Evolutionary conservation across 35 echinoderm and acorn worm genomes (phyloP), one percentile per base, ranked within the genome.

Genomic region (Lytechinus variegatus): DNA sequence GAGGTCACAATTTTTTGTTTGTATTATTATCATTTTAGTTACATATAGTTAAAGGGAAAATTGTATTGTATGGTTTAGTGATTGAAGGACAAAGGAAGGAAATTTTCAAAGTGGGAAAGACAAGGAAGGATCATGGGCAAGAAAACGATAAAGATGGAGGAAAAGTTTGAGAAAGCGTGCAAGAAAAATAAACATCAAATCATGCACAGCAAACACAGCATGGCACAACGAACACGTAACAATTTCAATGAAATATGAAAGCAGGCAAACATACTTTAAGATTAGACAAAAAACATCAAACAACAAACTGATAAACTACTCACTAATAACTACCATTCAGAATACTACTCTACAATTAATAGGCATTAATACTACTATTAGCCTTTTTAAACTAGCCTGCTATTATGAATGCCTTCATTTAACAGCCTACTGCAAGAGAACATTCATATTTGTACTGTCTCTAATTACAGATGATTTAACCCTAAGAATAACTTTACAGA

Each of bases 191-290:
- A 90, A 79, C 66, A 79, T 79, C 66, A 79, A 79, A 79, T 24
- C 66, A 79, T 79, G 66, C 66, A 79, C 8, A 79, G 66, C 66
- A 79, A 79, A 79, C 66, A 79, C 21, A 24, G 66, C 66, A 14
- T n/a, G 19, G 66, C 12, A 79, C 66, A 79, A 79, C 66, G n/a
- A 79, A 79, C 66, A 79, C 66, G 4, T 79, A 79, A 79, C 66
- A 79, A 79, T 79, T 79, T 79, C 12, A 79, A 79, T 79, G 66
- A 79, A 79, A 79, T 79, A 79, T 79, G 66, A 79, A 24, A 79
- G 66, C 66, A 79, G 66, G 66, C 66, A 79, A 79, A 79, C 21
- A 79, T 16, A 79, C 1, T 0, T n/a, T 79, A n/a, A 79, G 66
- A n/a, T 24, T n/a, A 24, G 14, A 79, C 66, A 79, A 24, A 79